A percentile compares a stretch with the other conserved stretches of the same genome.
phyloP scores from a whole-genome alignment of 2,888 invertebrate genomes.

The Dasysyrphus albostriatus region DNA sequence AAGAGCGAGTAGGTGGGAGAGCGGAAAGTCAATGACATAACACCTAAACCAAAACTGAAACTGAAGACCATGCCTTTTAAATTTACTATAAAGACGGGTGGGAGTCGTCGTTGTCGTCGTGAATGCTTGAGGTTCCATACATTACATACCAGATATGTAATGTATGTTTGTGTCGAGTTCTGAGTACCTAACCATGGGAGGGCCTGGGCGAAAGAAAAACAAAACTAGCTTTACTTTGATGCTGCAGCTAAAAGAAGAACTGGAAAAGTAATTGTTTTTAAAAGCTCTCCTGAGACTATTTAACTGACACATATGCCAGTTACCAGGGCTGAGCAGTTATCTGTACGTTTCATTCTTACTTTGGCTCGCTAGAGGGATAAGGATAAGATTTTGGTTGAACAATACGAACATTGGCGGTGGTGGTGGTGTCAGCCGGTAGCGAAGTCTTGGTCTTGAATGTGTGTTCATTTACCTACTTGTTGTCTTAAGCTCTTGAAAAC shows the following conservation, averaged over 20 bases:
- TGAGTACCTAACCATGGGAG: conserved; percentile 8
- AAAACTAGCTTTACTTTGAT: conserved; percentile 6
- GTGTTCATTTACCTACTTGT: conserved; percentile 2
- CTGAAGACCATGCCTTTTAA: conserved; percentile 17
- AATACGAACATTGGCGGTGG: background rate
- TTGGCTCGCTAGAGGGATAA: conserved; percentile 7
- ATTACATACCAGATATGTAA: background rate
- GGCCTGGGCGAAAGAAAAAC: conserved; percentile 4
- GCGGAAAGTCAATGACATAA: conserved; percentile 58
- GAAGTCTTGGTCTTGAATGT: conserved; percentile 19
- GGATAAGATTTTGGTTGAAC: conserved; percentile 2
- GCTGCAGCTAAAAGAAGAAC: conserved; percentile 21
- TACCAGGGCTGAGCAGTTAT: conserved; percentile 30
- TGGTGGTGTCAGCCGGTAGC: too few relatives aligned
- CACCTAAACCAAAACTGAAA: conserved; percentile 48
- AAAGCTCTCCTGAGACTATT: conserved; percentile 58
- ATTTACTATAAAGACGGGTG: conserved; percentile 12
- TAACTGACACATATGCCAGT: conserved; percentile 42
- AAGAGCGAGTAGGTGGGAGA: conserved; percentile 16
- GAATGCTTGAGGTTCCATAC: background rate
- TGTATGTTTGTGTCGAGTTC: background rate
- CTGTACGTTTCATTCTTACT: conserved; percentile 12
- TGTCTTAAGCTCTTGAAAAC: conserved; percentile 9
- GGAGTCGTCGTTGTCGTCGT: background rate
- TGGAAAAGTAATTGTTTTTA: conserved; percentile 64